These are phyloP conservation scores for Oceanodroma tethys DNA, from an alignment of 2,113 vertebrate species.

Conservation along the genomic window DNA sequence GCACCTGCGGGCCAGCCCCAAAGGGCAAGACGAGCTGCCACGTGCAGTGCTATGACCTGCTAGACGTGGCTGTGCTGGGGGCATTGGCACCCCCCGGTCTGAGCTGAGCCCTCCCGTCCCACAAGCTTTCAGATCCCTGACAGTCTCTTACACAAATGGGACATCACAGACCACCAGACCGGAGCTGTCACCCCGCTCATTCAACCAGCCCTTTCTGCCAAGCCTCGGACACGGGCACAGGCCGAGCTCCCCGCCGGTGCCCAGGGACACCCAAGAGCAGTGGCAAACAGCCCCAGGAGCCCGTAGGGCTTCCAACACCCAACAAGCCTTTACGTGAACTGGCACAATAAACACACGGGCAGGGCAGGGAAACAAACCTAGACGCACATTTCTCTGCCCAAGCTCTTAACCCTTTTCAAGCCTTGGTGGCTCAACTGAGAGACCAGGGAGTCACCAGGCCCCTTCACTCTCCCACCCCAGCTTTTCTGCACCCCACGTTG, in stretches of 20 bases:
- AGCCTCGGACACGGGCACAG: accelerated
- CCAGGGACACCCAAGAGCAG: neutral
- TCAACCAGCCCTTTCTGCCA: neutral
- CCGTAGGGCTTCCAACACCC: neutral
- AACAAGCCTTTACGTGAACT: neutral
- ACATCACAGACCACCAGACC: neutral
- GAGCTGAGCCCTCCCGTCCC: neutral
- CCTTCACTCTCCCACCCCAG: neutral
- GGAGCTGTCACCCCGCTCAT: neutral
- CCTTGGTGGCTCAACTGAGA: neutral
- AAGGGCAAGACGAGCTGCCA: neutral
- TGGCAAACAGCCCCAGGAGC: neutral
- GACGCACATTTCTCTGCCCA: neutral
- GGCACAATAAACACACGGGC: neutral
- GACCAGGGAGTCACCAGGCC: neutral
- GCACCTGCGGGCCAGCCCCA: neutral
- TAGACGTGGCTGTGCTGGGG: neutral
- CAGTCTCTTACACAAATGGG: neutral
- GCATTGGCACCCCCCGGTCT: accelerated
- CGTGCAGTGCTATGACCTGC: accelerated
- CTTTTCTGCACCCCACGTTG: neutral
- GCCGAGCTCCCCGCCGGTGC: accelerated
- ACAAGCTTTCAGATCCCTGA: neutral
- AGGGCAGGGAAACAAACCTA: neutral
- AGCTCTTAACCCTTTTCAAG: neutral